Evolutionary conservation across 2,888 invertebrate species (phyloP).

Genomic region (Colletes collaris): DNA sequence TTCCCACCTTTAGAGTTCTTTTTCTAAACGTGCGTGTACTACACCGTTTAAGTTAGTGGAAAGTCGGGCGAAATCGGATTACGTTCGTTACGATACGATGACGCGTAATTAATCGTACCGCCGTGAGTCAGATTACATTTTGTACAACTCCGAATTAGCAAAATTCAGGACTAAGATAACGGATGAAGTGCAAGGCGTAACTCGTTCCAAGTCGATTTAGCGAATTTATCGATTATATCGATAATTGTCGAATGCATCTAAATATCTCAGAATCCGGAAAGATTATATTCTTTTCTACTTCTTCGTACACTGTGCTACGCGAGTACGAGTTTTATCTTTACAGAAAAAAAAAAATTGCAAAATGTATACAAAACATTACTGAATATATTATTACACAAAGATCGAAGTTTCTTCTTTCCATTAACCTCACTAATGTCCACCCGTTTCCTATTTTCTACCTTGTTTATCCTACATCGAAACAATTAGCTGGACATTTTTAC

Average conservation of each 20-base stretch:
- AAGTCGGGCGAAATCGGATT: no score
- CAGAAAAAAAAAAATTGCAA: not conserved
- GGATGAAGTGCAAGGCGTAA: not conserved
- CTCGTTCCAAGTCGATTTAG: not conserved
- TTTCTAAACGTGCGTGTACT: not conserved
- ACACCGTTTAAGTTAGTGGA: slow-evolving; percentile 12
- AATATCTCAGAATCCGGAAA: slow-evolving; percentile 4
- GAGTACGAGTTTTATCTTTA: slow-evolving; percentile 14
- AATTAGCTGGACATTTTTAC: slow-evolving; percentile 5
- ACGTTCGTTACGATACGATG: no score
- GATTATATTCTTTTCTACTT: slow-evolving; percentile 23
- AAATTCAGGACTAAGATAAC: not conserved
- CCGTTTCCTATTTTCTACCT: no score
- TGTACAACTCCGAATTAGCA: no score
- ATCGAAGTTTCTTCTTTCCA: no score
- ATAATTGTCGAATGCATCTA: not conserved
- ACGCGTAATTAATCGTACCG: no score
- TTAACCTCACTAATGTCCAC: no score
- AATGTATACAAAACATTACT: slow-evolving; percentile 22
- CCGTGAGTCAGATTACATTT: no score
- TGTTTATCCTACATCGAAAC: not conserved
- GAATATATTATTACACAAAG: slow-evolving; percentile 26
- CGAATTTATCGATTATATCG: not conserved
- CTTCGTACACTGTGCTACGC: not conserved
- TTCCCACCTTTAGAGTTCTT: not conserved